Conservation (phyloP, 92 coral and sea anemone species). For the Hydrozoanthus gracilis region DNA sequence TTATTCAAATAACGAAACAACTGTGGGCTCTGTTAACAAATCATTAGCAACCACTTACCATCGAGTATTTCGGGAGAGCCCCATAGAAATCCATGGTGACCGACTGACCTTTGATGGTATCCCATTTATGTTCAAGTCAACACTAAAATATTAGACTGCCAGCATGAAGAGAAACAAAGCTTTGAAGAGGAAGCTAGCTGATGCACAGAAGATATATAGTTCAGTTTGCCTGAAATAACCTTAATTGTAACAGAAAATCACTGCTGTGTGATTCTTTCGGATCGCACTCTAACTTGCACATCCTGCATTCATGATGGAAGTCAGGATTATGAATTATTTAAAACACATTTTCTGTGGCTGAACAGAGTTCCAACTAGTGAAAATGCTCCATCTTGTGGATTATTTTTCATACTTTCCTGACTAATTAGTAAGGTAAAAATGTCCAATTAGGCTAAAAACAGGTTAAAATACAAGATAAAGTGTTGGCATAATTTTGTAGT, state of each 20-base stretch:
- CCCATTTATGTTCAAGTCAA: too few species aligned
- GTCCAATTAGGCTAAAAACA: neutral
- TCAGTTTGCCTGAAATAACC: neutral
- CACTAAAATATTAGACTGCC: neutral
- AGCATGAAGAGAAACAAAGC: slow-evolving; percentile 1
- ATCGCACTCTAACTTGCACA: neutral
- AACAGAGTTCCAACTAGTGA: neutral
- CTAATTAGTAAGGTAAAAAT: neutral
- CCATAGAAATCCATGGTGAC: neutral
- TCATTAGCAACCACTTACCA: neutral
- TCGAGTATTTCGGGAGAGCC: neutral
- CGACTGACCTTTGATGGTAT: slow-evolving; percentile 1
- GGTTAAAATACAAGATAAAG: neutral
- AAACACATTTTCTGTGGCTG: neutral
- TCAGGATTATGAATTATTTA: neutral
- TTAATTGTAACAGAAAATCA: neutral
- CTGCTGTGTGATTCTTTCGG: neutral
- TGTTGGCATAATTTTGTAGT: slow-evolving; percentile 3
- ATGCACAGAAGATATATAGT: slow-evolving; percentile 1
- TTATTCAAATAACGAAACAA: neutral
- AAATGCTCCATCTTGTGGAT: neutral
- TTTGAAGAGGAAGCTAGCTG: slow-evolving; percentile 4
- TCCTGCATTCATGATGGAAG: neutral
- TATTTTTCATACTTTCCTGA: slow-evolving; percentile 1
- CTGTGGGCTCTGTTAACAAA: slow-evolving; percentile 1